Percentiles rank a stretch among this genome's conserved stretches.
These are phyloP conservation scores for Plemyria rubiginata DNA, from an alignment of 2,888 invertebrate genomes.

Conservation along the genomic window DNA sequence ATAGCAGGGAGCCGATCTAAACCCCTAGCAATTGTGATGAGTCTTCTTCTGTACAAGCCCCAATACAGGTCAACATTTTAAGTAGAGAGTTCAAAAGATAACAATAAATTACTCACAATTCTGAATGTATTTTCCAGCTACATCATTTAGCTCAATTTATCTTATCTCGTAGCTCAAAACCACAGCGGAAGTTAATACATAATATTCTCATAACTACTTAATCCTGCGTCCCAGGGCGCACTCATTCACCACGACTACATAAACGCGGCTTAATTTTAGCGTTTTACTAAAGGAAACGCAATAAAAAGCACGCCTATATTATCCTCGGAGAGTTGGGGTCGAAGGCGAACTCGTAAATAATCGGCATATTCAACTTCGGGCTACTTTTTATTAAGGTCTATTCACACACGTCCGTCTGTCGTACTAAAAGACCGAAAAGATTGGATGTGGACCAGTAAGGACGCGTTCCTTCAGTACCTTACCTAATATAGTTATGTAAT, in stretches of 20 bases:
- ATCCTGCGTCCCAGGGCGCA: constrained; percentile 42
- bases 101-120: constrained; percentile 25
- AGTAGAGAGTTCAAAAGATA: constrained; percentile 7
- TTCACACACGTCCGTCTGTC: constrained; percentile 14
- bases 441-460: neutral
- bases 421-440: neutral
- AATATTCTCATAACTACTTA: constrained; percentile 40
- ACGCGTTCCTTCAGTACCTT: neutral
- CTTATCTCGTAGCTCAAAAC: constrained; percentile 37
- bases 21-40: too few species aligned
- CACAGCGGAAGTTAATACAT: constrained; percentile 40
- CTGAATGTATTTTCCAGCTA: constrained; percentile 32
- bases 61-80: neutral
- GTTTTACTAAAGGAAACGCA: constrained; percentile 57
- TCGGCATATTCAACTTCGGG: constrained; percentile 62
- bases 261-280: constrained; percentile 61
- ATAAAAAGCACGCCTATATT: constrained; percentile 58
- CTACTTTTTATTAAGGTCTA: constrained; percentile 27
- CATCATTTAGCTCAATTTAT: constrained; percentile 37
- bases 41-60: too few species aligned
- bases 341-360: constrained; percentile 63
- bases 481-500: too few species aligned
- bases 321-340: constrained; percentile 42
- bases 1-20: too few species aligned
- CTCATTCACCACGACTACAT: constrained; percentile 48